phyloP scores from a whole-genome alignment of 2,797 vertebrate species.

The Sibirionetta formosa region DNA sequence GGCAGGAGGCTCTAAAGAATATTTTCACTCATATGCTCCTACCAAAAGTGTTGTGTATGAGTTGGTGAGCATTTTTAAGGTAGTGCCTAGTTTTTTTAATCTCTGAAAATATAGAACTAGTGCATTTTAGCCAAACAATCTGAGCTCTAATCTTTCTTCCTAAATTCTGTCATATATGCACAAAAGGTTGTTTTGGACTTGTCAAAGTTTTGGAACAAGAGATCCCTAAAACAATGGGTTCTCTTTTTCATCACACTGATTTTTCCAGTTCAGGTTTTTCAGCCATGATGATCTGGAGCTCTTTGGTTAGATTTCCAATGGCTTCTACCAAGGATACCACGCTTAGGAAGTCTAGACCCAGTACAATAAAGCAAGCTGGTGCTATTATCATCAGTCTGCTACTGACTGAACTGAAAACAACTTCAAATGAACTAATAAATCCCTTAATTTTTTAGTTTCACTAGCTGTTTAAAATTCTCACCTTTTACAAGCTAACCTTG shows the following conservation, averaged over 20 bases:
- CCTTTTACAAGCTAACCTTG: not conserved
- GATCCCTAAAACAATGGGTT: not conserved
- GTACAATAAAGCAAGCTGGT: not conserved
- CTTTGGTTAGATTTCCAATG: not conserved
- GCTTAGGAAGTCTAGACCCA: not conserved
- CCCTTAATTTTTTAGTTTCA: not conserved
- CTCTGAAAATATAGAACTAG: not conserved
- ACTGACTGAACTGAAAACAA: slow-evolving; percentile 11
- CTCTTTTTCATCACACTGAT: not conserved
- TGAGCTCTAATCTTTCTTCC: not conserved
- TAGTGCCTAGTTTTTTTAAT: not conserved
- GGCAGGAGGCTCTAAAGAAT: not conserved
- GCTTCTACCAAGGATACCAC: not conserved
- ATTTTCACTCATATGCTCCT: not conserved
- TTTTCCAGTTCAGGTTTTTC: not conserved
- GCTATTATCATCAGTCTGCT: not conserved
- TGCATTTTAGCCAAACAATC: not conserved
- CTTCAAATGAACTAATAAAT: slow-evolving; percentile 29
- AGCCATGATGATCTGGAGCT: not conserved
- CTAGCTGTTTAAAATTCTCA: not conserved
- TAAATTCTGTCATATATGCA: not conserved
- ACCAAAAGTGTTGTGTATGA: not conserved
- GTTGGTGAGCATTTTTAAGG: not conserved
- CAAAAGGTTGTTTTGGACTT: not conserved
- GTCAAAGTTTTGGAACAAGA: not conserved